Evolutionary conservation across 2,797 vertebrate species (phyloP).

Genomic region (Pseudotriccus pelzelni): DNA sequence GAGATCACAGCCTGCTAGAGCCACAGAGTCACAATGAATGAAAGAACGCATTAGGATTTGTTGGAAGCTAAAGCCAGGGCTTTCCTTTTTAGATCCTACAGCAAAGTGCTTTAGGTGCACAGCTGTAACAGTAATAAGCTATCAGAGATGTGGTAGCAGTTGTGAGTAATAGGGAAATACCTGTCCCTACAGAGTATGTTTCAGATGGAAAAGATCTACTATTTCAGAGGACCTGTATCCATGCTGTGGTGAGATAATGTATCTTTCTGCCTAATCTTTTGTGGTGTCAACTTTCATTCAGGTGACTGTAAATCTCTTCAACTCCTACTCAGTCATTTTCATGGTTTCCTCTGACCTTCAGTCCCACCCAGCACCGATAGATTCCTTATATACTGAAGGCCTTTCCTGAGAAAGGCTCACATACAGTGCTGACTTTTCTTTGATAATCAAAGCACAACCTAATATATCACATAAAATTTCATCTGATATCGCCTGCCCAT

Average conservation of each 20-base stretch:
- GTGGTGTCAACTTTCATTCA: slow-evolving; percentile 34
- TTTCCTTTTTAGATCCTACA: slow-evolving; percentile 3
- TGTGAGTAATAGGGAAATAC: background rate
- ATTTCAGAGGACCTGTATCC: background rate
- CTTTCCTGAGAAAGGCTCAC: background rate
- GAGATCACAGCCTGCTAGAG: slow-evolving; percentile 23
- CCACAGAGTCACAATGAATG: slow-evolving; percentile 16
- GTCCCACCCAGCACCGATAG: background rate
- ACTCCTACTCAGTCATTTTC: slow-evolving; percentile 39
- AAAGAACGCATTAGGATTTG: background rate
- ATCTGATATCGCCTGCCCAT: background rate
- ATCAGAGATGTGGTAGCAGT: background rate
- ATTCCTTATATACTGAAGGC: background rate
- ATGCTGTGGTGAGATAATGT: background rate
- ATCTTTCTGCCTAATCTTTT: slow-evolving; percentile 27
- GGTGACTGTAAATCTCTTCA: background rate
- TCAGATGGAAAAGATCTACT: slow-evolving; percentile 13
- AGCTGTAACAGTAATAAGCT: background rate
- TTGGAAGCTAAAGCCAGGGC: background rate
- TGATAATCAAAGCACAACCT: background rate
- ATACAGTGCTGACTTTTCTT: background rate
- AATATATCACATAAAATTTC: background rate
- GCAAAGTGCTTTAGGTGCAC: background rate
- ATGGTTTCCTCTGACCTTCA: slow-evolving; percentile 15
- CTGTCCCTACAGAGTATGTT: background rate